phyloP scores from a whole-genome alignment of 2,113 vertebrate genomes.

The Neodon shergylaensis region DNA sequence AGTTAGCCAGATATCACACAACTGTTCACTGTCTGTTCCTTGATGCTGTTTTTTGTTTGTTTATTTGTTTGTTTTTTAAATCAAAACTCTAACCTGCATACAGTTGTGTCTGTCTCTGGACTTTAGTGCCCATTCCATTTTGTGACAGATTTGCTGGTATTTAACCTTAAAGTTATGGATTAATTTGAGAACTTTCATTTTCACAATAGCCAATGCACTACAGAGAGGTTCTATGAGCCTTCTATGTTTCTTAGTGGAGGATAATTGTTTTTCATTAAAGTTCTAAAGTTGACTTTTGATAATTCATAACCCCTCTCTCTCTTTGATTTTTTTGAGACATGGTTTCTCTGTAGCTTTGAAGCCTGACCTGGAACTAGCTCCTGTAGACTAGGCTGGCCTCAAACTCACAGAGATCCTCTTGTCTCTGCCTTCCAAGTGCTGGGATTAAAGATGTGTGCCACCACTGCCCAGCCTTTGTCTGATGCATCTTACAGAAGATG shows the following conservation, averaged over 20 bases:
- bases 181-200: constrained; percentile 7
- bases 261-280: not conserved
- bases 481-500: not conserved
- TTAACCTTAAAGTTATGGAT: constrained; percentile 32
- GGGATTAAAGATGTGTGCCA: too few species aligned
- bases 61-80: not conserved
- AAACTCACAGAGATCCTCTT: too few species aligned
- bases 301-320: not conserved
- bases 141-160: not conserved
- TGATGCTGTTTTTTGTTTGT: too few species aligned
- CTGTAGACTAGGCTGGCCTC: too few species aligned
- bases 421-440: too few species aligned
- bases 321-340: too few species aligned
- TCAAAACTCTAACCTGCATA: not conserved
- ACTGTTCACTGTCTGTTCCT: not conserved
- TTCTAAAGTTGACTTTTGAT: constrained; percentile 8
- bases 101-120: not conserved
- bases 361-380: too few species aligned
- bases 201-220: not conserved
- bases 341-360: too few species aligned
- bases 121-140: not conserved
- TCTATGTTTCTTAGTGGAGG: not conserved
- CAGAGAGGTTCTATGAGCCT: not conserved
- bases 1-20: not conserved
- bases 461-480: too few species aligned